Conservation (phyloP, 2,113 vertebrate genomes). For the Lepus americanus region DNA sequence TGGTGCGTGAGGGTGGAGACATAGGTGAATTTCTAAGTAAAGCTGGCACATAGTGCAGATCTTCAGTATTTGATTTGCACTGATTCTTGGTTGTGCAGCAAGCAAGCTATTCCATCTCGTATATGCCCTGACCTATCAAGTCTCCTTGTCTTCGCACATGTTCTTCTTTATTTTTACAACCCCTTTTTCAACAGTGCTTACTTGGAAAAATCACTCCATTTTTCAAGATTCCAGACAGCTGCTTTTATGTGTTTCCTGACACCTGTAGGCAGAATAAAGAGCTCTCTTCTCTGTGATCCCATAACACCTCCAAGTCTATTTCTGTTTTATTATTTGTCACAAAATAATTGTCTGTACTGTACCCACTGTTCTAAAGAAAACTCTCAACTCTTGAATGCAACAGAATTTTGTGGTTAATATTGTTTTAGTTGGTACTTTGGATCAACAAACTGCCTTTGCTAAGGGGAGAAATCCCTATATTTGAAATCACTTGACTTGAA, state of each 20-base stretch:
- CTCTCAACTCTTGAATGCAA: background rate
- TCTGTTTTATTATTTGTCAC: background rate
- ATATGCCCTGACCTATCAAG: background rate
- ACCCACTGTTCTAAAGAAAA: background rate
- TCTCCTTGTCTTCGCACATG: background rate
- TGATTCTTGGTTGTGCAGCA: background rate
- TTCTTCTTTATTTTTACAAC: background rate
- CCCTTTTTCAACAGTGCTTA: background rate
- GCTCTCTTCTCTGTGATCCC: background rate
- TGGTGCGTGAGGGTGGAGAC: background rate
- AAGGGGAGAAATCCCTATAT: background rate
- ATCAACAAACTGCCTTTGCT: background rate
- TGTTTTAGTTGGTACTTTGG: background rate
- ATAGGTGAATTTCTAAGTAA: background rate
- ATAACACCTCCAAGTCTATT: background rate
- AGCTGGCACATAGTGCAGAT: background rate
- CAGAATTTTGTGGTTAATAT: background rate
- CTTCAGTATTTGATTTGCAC: background rate
- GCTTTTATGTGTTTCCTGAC: background rate
- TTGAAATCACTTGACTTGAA: background rate
- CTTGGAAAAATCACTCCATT: background rate
- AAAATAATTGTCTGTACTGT: background rate
- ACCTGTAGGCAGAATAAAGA: background rate
- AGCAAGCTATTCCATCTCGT: background rate
- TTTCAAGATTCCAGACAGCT: background rate